Evolutionary conservation across 2,888 invertebrate genomes (phyloP).

Genomic region (Xanthia icteritia): DNA sequence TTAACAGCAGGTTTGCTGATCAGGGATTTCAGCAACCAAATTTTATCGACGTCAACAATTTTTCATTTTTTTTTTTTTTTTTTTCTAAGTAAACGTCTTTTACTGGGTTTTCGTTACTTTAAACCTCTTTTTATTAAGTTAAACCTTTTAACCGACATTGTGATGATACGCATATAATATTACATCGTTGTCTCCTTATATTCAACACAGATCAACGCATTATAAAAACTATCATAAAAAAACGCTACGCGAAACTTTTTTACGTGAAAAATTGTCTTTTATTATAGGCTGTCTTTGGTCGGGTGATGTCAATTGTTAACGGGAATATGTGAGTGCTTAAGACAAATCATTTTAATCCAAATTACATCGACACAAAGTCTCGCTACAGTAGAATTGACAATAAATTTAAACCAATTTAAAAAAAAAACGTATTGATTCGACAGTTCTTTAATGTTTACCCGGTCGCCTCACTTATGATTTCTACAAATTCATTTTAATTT

Average conservation of each 20-base stretch:
- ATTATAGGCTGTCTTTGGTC: conserved; percentile 17
- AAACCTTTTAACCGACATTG: conserved; percentile 43
- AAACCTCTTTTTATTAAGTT: conserved; percentile 17
- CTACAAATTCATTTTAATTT: background rate
- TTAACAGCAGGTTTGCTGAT: no score
- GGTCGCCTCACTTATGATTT: background rate
- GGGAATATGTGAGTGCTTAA: background rate
- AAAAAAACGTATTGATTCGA: background rate
- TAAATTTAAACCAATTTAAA: background rate
- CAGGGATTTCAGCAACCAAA: no score
- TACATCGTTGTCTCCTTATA: conserved; percentile 60
- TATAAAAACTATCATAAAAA: conserved; percentile 52
- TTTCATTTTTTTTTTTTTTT: no score
- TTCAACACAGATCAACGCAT: conserved; percentile 53
- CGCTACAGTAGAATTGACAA: background rate
- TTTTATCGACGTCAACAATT: no score
- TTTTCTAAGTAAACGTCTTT: background rate
- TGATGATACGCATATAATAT: conserved; percentile 65
- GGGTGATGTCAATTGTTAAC: conserved; percentile 7
- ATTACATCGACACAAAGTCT: background rate
- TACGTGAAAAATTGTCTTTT: conserved; percentile 63
- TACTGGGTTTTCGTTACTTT: background rate
- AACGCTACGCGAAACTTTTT: conserved; percentile 46
- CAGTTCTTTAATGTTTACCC: background rate
- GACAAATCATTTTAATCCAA: background rate